Conservation (phyloP, 2,797 vertebrate species). For the Erpetoichthys calabaricus region DNA sequence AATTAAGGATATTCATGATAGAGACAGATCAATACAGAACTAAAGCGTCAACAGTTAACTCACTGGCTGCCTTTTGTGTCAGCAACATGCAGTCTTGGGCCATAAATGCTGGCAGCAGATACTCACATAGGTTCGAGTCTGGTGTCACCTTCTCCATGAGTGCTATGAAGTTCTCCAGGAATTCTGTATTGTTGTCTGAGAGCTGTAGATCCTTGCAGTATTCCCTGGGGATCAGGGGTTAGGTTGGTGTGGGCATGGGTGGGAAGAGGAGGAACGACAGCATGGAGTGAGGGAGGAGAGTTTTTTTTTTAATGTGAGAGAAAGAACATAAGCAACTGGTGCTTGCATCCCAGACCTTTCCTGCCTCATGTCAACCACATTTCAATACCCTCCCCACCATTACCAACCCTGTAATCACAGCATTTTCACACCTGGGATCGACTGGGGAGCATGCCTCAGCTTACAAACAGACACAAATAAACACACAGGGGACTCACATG, state of each 20-base stretch:
- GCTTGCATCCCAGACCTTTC: conserved; percentile 5
- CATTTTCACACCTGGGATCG: no score
- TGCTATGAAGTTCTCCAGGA: conserved; percentile 94
- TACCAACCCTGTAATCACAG: no score
- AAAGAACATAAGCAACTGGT: conserved; percentile 9
- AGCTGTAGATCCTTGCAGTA: conserved; percentile 96
- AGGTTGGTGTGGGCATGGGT: conserved; percentile 4
- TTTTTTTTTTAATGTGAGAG: conserved; percentile 1
- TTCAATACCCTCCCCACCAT: no score
- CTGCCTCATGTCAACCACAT: not conserved
- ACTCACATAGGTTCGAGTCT: conserved; percentile 96
- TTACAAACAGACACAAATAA: conserved; percentile 20
- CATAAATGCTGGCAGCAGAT: no score
- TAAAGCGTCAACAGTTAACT: no score
- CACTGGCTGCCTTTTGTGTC: no score
- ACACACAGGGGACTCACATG: conserved; percentile 28
- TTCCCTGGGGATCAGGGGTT: conserved; percentile 60
- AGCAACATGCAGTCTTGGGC: no score
- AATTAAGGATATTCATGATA: no score
- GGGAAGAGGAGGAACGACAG: not conserved
- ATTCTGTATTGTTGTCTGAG: conserved; percentile 95
- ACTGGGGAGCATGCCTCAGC: conserved; percentile 1
- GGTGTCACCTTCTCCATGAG: conserved; percentile 98
- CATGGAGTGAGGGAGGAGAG: conserved; percentile 7
- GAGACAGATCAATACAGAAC: no score